These are phyloP conservation scores for Patiria miniata DNA, from an alignment of 35 echinoderm and acorn worm genomes.

Conservation along the genomic window DNA sequence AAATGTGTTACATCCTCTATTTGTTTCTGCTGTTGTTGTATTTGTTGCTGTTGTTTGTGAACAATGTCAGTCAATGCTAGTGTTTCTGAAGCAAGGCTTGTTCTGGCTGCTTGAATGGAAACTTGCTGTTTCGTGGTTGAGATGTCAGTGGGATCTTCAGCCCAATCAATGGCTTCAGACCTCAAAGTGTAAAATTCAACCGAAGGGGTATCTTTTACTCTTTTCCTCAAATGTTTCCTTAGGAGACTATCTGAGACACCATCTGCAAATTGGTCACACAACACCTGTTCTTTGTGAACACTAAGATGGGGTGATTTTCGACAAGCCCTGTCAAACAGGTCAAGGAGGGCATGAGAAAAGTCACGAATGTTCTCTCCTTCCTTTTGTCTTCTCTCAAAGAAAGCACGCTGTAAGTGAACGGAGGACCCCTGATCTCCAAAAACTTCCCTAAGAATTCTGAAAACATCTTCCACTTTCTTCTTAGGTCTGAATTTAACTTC, in stretches of 20 bases:
- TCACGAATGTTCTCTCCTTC: neutral
- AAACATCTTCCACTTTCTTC: neutral
- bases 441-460: neutral
- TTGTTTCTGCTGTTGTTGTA: conserved; percentile 1
- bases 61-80: neutral
- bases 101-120: neutral
- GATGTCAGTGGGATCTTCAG: neutral
- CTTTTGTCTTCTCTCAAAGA: neutral
- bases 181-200: neutral
- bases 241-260: neutral
- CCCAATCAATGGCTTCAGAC: conserved; percentile 7
- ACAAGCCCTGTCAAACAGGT: conserved; percentile 7
- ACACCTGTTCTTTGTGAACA: neutral
- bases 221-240: neutral
- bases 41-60: neutral
- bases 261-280: conserved; percentile 2
- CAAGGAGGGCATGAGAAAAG: neutral
- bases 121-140: neutral
- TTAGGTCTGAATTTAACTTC: neutral
- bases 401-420: neutral
- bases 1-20: neutral
- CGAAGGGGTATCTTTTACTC: neutral
- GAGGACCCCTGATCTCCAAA: conserved; percentile 18
- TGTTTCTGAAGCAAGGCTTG: neutral
- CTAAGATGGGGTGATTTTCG: neutral